Evolutionary conservation across 2,888 invertebrate species (phyloP), one percentile per base, ranked within the genome.

Genomic region (Argyresthia albistria): DNA sequence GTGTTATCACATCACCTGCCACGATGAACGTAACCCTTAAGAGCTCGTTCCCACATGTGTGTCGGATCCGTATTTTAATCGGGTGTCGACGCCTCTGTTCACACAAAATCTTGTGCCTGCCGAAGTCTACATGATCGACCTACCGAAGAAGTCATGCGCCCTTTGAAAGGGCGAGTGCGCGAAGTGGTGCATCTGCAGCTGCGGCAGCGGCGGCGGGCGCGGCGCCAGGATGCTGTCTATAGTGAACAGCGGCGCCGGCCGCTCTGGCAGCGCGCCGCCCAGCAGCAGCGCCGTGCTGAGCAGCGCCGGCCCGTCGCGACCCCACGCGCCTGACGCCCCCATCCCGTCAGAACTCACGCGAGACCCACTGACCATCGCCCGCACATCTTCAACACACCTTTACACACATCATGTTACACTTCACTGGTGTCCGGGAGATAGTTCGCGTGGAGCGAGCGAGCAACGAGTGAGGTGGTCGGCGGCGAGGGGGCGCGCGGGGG

Each of bases 141-240:
- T 87, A 95, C 95, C 95, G 70, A 95, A 89, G 75, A 95, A 93
- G 74, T 95, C 95, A 35, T 95, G 91, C 46, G 92, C 91, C 65
- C 92, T 90, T 53, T 91, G 91, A 65, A 92, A 93, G 15, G 65
- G 93, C 83, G 66, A 90, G 88, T 67, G 92, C 83, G 82, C 75
- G 59, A 93, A 83, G 64, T 93, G 93, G 60, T 84, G 86, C 43
- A 84, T 70, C 63, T 81, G 83, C 57, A 91, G 86, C 57, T 90
- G 90, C 43, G 90, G 90, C 55, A 90, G 80, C 52, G 89, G 89
- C 59, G 88, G 89, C 49, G 92, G 91, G 54, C 92, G 86, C 52
- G 94, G 93, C 49, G 94, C 94, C 73, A 95, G 84, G 65, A 95
- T 95, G 80, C 95, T 95, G 80, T 95, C 95, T 68, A 95, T 95